Evolutionary conservation across 2,888 invertebrate genomes (phyloP), one percentile per base, ranked within the genome.

Genomic region (Cheilosia variabilis): DNA sequence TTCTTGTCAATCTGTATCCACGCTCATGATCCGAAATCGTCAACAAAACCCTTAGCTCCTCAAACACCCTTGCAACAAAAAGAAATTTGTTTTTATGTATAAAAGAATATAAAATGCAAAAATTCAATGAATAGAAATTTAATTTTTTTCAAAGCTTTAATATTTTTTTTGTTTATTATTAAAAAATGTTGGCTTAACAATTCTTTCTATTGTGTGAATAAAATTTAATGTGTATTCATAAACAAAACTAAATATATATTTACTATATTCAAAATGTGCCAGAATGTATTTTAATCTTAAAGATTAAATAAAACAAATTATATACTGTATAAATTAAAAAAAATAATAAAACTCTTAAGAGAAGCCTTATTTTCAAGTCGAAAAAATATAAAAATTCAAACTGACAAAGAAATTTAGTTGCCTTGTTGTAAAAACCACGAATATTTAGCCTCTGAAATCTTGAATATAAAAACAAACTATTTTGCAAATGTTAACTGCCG

Each of bases 231-330:
- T 24, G 69, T 78, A 17, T 73, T 68, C 50, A 53, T 53, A 71
- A 63, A 75, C 50, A 22, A 58, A 65, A 62, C 19, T 34, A 65
- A 53, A 55, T 57, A 79, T 77, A 72, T 68, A 76, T 81, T 77
- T 68, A 80, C 76, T 80, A 66, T 86, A 81, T 86, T 86, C 87
- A 87, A 87, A 69, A 82, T 87, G 87, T 87, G 87, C 87, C 87
- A 87, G 87, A 87, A 87, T 82, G 65, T 82, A 73, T 73, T 58
- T 81, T 87, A 81, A 75, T 75, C 84, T 84, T 43, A 84, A 80
- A 75, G 80, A 80, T 84, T 75, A 71, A 71, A 76, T 47, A 71
- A 77, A 76, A 68, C 15, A 34, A 55, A 50, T 66, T 37, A 37
- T 47, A 53, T 27, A 43, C 47, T 53, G 22, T 57, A 65, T 45